Evolutionary conservation across 2,797 vertebrate species (phyloP).

Genomic region (Tympanoctomys barrerae): DNA sequence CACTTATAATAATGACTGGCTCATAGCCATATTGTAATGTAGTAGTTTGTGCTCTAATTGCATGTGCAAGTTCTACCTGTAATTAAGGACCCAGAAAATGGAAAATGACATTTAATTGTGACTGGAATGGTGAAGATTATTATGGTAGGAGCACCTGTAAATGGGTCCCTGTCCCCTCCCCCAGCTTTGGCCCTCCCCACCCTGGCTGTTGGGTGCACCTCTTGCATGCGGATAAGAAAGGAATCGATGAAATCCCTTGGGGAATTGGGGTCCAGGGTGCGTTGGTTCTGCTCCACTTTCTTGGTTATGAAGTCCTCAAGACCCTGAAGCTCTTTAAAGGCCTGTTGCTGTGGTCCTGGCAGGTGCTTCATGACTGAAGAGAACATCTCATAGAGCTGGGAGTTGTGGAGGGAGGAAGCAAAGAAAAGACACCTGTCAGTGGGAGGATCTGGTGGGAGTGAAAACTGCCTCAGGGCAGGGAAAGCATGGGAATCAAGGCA

Average conservation of each 20-base stretch:
- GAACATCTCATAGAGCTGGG: conserved; percentile 80
- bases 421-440: not conserved
- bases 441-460: not conserved
- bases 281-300: conserved; percentile 70
- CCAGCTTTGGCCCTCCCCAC: not conserved
- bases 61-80: not conserved
- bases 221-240: conserved; percentile 80
- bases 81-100: not conserved
- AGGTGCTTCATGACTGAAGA: conserved; percentile 67
- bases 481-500: not conserved
- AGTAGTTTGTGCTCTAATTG: no score
- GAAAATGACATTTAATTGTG: not conserved
- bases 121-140: not conserved
- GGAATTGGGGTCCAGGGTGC: conserved; percentile 66
- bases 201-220: conserved; percentile 65
- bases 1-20: not conserved
- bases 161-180: not conserved
- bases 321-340: conserved; percentile 66
- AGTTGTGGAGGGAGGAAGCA: no score
- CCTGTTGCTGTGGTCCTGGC: conserved; percentile 73
- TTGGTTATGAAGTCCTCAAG: conserved; percentile 67
- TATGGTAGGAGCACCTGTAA: no score
- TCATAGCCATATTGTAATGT: rapidly evolving
- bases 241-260: conserved; percentile 77
- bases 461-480: not conserved